Base-by-base conservation (phyloP, 2,113 vertebrate genomes). In the Trochalopteron elliotii region DNA sequence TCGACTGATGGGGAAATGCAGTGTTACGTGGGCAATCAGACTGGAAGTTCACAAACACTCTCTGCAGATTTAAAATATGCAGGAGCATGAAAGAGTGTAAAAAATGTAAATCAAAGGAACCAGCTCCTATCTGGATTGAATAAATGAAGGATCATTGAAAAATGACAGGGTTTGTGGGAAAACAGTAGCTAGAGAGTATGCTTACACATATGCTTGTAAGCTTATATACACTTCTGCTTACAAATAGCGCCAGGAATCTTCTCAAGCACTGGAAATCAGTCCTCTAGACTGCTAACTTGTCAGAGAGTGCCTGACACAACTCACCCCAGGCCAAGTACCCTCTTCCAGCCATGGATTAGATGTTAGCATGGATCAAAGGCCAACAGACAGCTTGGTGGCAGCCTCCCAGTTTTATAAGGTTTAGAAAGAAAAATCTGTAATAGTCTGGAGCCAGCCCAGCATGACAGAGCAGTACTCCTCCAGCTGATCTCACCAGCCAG, bases 171-270 rank as follows among this genome's bases (percentile, higher is more conserved):
- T 96, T 93, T 95, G 92, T 92, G 85, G 94, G 94, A 84, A 94
- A 96, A 97, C 92, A 97, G 90, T 95, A 95, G 88, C 81, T 93
- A 87, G 60, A 95, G 80, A 96, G 86, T 96, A 97, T 97, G 96
- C 96, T 97, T 97, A 95, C 96, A 97, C 96, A 97, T 97, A 96
- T 96, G 96, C 95, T 96, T 95, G 93, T 93, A 94, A 96, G 91
- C 95, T 94, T 95, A 92, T 82, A 97, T 94, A 94, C 91, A 94
- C 93, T 97, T 94, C 86, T 97, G 95, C 96, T 97, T 94, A 97
- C 96, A 95, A 97, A 97, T 92, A 96, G 94, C 24, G 80, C 96
- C 95, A 97, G 94, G 44, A 97, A 92, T 87, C 39, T 81, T 94
- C 94, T 75, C 89, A 95, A 93, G 94, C 35, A 63, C 91, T 93